Percentiles rank a stretch among this genome's conserved stretches.
phyloP scores from a whole-genome alignment of 2,888 invertebrate species.

The Hypena proboscidalis region DNA sequence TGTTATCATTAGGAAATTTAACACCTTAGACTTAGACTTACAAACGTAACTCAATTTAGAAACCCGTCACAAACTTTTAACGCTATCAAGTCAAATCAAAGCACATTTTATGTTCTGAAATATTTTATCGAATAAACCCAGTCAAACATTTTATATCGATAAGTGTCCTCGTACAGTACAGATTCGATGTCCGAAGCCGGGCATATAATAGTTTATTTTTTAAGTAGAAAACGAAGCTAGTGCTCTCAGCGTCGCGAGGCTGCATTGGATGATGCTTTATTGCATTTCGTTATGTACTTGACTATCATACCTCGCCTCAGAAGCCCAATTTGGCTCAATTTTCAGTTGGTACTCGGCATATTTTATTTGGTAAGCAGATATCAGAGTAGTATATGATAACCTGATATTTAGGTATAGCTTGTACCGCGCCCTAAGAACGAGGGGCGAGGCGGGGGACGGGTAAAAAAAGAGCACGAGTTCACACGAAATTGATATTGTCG shows the following conservation, averaged over 20 bases:
- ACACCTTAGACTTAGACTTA: too few species aligned
- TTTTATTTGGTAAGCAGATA: slow-evolving; percentile 13
- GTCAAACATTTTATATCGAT: slow-evolving; percentile 7
- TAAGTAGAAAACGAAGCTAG: slow-evolving; percentile 9
- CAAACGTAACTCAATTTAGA: too few species aligned
- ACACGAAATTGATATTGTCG: too few species aligned
- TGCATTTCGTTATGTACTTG: slow-evolving; percentile 34
- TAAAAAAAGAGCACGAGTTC: too few species aligned
- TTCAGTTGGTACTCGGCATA: slow-evolving; percentile 14
- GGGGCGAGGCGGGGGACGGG: too few species aligned
- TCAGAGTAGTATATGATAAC: too few species aligned
- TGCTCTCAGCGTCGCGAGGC: slow-evolving; percentile 12
- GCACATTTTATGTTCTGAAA: neutral
- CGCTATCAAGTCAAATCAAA: too few species aligned
- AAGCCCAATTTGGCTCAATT: slow-evolving; percentile 38
- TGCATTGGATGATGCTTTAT: slow-evolving; percentile 29
- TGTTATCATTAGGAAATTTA: too few species aligned
- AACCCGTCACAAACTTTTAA: too few species aligned
- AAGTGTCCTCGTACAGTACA: neutral
- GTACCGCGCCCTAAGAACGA: too few species aligned
- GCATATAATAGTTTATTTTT: slow-evolving; percentile 5
- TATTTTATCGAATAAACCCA: slow-evolving; percentile 1
- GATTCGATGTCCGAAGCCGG: neutral
- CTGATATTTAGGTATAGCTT: too few species aligned
- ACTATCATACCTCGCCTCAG: slow-evolving; percentile 32